phyloP scores from a whole-genome alignment of 2,113 vertebrate species.

The Zosterops borbonicus region DNA sequence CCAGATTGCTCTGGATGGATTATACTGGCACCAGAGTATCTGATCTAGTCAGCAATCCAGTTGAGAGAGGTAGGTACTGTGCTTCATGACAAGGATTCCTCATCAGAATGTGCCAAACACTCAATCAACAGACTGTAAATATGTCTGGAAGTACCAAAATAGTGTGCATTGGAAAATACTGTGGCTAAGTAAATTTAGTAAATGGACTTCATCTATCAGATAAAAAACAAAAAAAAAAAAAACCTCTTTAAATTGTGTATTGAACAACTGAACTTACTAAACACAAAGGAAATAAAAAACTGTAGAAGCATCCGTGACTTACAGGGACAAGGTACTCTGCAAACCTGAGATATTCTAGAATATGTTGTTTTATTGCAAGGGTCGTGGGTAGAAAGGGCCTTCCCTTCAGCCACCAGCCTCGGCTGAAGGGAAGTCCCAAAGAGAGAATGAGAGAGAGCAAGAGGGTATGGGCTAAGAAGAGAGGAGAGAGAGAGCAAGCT shows the following conservation, averaged over 20 bases:
- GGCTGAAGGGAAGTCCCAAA: no score
- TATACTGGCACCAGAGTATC: neutral
- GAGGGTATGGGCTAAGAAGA: no score
- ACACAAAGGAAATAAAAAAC: neutral
- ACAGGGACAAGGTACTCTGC: no score
- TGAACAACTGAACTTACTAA: neutral
- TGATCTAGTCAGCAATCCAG: neutral
- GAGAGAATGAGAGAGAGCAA: no score
- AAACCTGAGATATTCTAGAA: no score
- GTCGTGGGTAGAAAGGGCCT: no score
- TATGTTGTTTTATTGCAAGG: no score
- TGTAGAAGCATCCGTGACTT: no score
- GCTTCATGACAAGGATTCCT: neutral
- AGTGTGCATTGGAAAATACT: neutral
- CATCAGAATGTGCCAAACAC: neutral
- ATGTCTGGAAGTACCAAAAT: neutral
- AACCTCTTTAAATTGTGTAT: neutral
- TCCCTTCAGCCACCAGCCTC: no score
- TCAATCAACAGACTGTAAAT: neutral
- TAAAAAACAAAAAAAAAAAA: neutral
- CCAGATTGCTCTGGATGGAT: neutral
- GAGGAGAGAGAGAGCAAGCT: no score
- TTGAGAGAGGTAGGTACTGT: neutral
- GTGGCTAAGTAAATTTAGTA: neutral
- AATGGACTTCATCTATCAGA: neutral